Conservation (phyloP, 2,797 vertebrate species). For the Crenichthys baileyi region DNA sequence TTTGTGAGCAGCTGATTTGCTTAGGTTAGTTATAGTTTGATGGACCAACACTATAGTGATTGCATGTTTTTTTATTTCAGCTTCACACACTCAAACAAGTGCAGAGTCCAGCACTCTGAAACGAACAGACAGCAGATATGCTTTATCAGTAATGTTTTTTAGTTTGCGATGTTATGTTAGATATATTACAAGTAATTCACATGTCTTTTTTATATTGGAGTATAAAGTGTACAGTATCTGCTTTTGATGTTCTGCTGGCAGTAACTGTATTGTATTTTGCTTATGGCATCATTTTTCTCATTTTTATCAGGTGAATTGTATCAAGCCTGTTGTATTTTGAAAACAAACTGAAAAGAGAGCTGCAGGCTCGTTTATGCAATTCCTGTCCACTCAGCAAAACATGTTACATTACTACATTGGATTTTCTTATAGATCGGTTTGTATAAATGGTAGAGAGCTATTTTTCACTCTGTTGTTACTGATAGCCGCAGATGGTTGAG, state of each 20-base stretch:
- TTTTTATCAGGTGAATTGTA: background rate
- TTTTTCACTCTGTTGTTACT: background rate
- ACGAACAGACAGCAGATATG: conserved; percentile 58
- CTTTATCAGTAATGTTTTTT: conserved; percentile 53
- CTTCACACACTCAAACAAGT: background rate
- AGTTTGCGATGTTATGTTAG: conserved; percentile 44
- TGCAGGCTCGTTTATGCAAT: conserved; percentile 64
- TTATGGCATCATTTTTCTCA: background rate
- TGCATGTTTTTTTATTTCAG: conserved; percentile 46
- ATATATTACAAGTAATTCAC: conserved; percentile 46
- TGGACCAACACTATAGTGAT: conserved; percentile 75
- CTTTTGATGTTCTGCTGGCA: conserved; percentile 31
- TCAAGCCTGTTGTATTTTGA: background rate
- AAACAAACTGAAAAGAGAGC: conserved; percentile 44
- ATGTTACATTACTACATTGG: conserved; percentile 32
- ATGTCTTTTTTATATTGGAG: conserved; percentile 47
- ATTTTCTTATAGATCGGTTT: conserved; percentile 10
- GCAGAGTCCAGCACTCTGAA: conserved; percentile 53
- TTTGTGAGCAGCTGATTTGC: background rate
- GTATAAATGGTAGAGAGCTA: conserved; percentile 4
- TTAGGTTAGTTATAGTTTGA: conserved; percentile 56
- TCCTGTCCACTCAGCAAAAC: conserved; percentile 35
- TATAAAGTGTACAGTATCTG: conserved; percentile 58
- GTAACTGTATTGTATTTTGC: conserved; percentile 2
- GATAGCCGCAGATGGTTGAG: conserved; percentile 3